A percentile compares a stretch with the other conserved stretches of the same genome.
phyloP scores from a whole-genome alignment of 2,113 vertebrate genomes.

The Oryzias celebensis region DNA sequence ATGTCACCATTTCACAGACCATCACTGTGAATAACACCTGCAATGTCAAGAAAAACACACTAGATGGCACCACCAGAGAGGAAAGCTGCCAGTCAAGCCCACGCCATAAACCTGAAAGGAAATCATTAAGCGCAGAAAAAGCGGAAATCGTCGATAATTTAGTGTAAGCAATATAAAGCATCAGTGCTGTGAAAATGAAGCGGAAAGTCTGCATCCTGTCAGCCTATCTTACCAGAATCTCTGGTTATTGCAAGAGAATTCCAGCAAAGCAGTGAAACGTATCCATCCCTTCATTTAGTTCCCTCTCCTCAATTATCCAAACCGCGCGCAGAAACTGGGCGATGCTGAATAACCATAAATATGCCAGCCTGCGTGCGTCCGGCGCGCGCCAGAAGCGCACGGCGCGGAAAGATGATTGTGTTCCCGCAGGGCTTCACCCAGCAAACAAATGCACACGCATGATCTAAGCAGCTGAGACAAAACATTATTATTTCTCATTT shows the following conservation, averaged over 20 bases:
- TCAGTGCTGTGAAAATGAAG: too few relatives aligned
- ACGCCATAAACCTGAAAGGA: constrained; percentile 18
- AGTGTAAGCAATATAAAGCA: too few relatives aligned
- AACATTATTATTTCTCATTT: constrained; percentile 1
- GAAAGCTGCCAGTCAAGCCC: neutral
- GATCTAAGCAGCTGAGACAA: constrained; percentile 6
- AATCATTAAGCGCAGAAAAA: neutral
- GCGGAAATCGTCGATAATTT: neutral
- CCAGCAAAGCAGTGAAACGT: too few relatives aligned
- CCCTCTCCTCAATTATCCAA: too few relatives aligned
- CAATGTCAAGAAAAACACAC: constrained; percentile 20
- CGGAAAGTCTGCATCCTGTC: too few relatives aligned
- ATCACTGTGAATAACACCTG: neutral
- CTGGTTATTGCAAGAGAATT: too few relatives aligned
- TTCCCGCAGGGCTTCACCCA: constrained; percentile 26
- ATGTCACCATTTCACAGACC: neutral
- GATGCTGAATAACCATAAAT: neutral
- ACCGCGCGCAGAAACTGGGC: too few relatives aligned
- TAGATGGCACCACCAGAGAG: constrained; percentile 56
- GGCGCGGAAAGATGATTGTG: constrained; percentile 15
- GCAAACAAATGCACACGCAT: too few relatives aligned
- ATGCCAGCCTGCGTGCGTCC: constrained; percentile 20
- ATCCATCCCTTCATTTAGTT: too few relatives aligned
- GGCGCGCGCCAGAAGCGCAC: constrained; percentile 16
- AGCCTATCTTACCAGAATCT: too few relatives aligned